phyloP scores from a whole-genome alignment of 2,113 vertebrate genomes.

The Ovibos moschatus region DNA sequence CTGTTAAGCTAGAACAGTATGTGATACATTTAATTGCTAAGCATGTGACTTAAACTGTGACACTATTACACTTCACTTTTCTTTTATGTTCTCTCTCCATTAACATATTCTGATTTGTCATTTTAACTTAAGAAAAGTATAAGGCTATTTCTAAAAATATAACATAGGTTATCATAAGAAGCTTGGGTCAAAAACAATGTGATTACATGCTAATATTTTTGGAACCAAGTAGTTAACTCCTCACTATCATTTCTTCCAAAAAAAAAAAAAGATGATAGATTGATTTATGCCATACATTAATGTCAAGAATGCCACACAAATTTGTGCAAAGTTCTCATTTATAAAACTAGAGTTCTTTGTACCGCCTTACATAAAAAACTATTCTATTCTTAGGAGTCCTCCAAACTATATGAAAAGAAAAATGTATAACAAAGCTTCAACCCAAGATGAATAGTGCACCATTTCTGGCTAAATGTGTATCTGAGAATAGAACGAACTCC shows the following conservation, averaged over 20 bases:
- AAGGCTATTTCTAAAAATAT: conserved; percentile 59
- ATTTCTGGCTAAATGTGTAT: not conserved
- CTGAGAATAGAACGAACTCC: not conserved
- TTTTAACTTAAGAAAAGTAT: conserved; percentile 53
- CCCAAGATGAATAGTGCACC: not conserved
- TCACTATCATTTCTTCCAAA: not conserved
- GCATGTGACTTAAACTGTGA: conserved; percentile 32
- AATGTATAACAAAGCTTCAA: not conserved
- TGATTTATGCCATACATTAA: not conserved
- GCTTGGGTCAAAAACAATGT: conserved; percentile 42
- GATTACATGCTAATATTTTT: conserved; percentile 32
- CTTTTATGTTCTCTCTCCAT: not conserved
- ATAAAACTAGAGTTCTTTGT: not conserved
- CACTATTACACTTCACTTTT: conserved; percentile 1
- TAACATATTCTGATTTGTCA: conserved; percentile 54
- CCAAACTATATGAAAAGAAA: not conserved
- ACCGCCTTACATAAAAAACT: not conserved
- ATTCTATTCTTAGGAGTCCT: not conserved
- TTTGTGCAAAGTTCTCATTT: not conserved
- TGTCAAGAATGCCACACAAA: not conserved
- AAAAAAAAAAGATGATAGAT: not conserved
- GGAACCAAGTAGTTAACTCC: not conserved
- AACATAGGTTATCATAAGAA: not conserved
- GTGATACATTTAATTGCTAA: not conserved
- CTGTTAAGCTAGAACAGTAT: not conserved